Base-by-base conservation (phyloP, 2,888 invertebrate genomes). In the Baronia brevicornis region DNA sequence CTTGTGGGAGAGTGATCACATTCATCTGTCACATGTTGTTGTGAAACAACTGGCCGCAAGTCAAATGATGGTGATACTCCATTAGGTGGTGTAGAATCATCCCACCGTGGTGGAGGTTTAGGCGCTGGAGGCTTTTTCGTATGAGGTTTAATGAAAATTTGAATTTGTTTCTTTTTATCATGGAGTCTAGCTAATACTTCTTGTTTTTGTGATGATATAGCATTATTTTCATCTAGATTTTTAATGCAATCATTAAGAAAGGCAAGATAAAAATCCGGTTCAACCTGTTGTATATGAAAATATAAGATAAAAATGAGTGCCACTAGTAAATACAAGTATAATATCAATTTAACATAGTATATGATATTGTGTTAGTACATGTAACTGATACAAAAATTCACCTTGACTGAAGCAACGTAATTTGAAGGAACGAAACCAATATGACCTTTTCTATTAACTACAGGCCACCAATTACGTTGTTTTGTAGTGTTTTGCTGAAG, bases 401-500 rank as follows among this genome's bases (percentile, higher is more conserved):
- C 94, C 86, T 92, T 91, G 53, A 92, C 87, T 54, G 88, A 87
- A 52, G 90, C 89, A 34, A 94, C 93, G 77, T 94, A 94, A 86
- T 94, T 94, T 28, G 93, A 94, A 38, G 94, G 94, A 47, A 94
- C 93, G 60, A 93, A 94, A 29, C 94, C 94, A 46, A 93, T 88
- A 68, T 92, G 91, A 51, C 93, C 94, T 62, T 88, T 89, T 65
- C 87, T 89, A 77, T 93, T 93, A 48, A 94, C 90, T 27, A 94
- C 94, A 84, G 93, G 92, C 94, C 93, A 94, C 94, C 94, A 94
- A 64, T 94, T 94, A 43, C 90, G 86, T 63, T 93, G 92, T 55
- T 93, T 92, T 2, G 90, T 90, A 42, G 90, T 91, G 10, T 87
- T 90, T 61, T 93, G 93, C 56, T 94, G 90, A 9, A 94, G 78